Conservation (phyloP, 2,888 invertebrate species). For the Diabrotica balteata region DNA sequence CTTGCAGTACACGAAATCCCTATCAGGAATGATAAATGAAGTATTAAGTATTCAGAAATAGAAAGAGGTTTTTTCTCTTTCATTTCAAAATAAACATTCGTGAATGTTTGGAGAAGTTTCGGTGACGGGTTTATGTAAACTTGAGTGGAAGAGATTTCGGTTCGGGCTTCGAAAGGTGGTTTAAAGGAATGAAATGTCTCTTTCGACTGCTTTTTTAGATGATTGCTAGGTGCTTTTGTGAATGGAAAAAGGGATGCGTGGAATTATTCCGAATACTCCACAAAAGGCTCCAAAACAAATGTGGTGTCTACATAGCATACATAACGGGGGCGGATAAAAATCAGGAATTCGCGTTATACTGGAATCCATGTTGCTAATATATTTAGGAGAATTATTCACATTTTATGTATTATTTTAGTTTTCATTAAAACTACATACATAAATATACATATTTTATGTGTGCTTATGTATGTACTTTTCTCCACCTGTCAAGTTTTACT, state of each 20-base stretch:
- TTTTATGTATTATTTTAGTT: no score
- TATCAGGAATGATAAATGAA: conserved; percentile 37
- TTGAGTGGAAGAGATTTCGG: conserved; percentile 30
- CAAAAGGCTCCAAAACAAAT: no score
- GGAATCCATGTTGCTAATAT: no score
- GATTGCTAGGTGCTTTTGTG: conserved; percentile 9
- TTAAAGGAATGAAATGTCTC: conserved; percentile 16
- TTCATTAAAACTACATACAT: no score
- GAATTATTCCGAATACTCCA: neutral
- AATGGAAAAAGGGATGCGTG: conserved; percentile 6
- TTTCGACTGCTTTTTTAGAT: conserved; percentile 9
- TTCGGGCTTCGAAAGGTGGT: conserved; percentile 4
- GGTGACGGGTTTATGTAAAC: conserved; percentile 36
- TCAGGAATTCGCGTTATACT: no score
- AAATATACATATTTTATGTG: no score
- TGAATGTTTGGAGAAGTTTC: conserved; percentile 30
- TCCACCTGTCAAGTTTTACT: no score
- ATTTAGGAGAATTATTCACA: no score
- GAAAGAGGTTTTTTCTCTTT: conserved; percentile 33
- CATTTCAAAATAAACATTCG: conserved; percentile 38
- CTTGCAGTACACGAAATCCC: conserved; percentile 29
- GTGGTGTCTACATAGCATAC: no score
- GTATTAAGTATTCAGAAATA: conserved; percentile 40
- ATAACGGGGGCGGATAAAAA: no score
- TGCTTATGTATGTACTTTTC: no score